Base-by-base conservation (phyloP, 1,140 invertebrate species). In the Adelges cooleyi region DNA sequence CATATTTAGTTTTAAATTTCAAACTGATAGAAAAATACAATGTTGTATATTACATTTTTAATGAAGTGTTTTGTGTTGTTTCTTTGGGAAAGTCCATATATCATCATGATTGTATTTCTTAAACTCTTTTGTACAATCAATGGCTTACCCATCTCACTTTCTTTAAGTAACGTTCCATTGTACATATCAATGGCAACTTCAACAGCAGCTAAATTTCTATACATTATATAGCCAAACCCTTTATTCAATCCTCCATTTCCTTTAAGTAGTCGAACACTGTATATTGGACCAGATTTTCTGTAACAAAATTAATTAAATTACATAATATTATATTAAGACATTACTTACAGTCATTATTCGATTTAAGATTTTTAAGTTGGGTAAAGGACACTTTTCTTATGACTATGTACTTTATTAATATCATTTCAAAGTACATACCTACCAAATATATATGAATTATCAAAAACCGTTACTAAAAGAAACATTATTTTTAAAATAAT, bases 51-150 rank as follows among this genome's bases (percentile, higher is more conserved):
- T 62, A 62, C 56, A 9, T 8, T 44, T 48, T 20, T 48, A 33
- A 62, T 33, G 6, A 15, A 62, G n/a, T 15, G 15, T 48, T 33
- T 62, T 29, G 29, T 48, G 17, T 46, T 62, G 20, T 13, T 48
- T 48, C 18, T 33, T 22, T 33, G 15, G 13, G 53, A 56, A n/a
- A 56, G 42, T 33, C 56, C 56, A 48, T 62, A 62, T 3, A 62
- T 62, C 56, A 62, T 62, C 56, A 62, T 62, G n/a, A 62, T 62
- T 23, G 56, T 62, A n/a, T 62, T 62, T 6, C 56, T 40, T 22
- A 62, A 3, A 25, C 56, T 62, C 6, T 62, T 62, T 62, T 62
- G 42, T 20, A 62, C 56, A 20, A 48, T 62, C 17, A 62, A 33
- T 9, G 42, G 56, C 11, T 22, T 62, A 62, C 46, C 46, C 11